Base-by-base conservation (phyloP, 2,797 vertebrate genomes). In the Trematomus bernacchii region DNA sequence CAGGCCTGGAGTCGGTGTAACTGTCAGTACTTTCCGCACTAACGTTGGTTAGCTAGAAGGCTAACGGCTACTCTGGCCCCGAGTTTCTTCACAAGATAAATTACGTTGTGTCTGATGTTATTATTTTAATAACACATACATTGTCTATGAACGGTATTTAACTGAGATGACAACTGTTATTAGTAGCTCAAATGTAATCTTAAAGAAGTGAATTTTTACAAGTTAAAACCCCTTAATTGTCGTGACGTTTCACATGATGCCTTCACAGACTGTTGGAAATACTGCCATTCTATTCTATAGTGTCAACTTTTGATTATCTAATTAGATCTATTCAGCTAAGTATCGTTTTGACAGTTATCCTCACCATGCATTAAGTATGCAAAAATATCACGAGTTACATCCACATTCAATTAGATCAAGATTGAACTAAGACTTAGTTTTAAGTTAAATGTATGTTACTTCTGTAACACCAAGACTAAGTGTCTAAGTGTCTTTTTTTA, bases 161-260 rank as follows among this genome's bases (percentile, higher is more conserved):
- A 42, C 50, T 21, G 2, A 16, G 10, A 57, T 37, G 57, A 40
- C 77, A 64, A 3, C 0, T 4, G 40, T 64, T 43, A 3, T 13
- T 42, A 0, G 18, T 4, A 9, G 43, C 42, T 65, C 14, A 23
- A 30, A 52, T 9, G 1, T 2, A 1, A 3, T 4, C 37, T 73
- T 67, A 71, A 76, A 76, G 21, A 57, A 62, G n/a, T 37, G 65
- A 62, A 64, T 76, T 84, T 73, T 72, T 68, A 79, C 76, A 80
- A 92, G 75, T 90, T 89, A 85, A 85, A 87, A 77, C 60, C 73
- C 82, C 53, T 67, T 86, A 66, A 88, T 84, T 82, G 77, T n/a
- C 15, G 73, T 92, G 92, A 93, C 91, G 91, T 92, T 9, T 43
- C 72, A 9, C 16, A 3, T 21, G 88, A 37, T n/a, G 85, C 86